A percentile compares a stretch with the other conserved stretches of the same genome.
These are phyloP conservation scores for Calidris pygmaea DNA, from an alignment of 2,113 vertebrate species.

Conservation along the genomic window DNA sequence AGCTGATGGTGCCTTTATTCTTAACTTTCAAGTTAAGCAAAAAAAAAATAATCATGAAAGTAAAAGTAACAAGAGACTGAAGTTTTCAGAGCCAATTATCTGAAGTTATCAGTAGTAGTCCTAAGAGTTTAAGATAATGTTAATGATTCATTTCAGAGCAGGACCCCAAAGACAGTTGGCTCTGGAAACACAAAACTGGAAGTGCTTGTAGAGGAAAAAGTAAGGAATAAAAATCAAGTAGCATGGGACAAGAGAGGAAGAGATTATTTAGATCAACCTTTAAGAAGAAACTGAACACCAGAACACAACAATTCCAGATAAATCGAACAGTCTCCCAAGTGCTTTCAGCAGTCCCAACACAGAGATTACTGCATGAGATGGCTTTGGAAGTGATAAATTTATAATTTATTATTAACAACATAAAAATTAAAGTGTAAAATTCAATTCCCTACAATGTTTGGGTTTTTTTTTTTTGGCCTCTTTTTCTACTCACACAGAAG, in stretches of 20 bases:
- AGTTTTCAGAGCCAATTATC: background rate
- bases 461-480: too few relatives aligned
- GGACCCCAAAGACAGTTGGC: background rate
- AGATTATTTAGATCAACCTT: slow-evolving; percentile 35
- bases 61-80: background rate
- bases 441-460: background rate
- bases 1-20: background rate
- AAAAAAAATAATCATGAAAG: background rate
- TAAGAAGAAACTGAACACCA: background rate
- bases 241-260: background rate
- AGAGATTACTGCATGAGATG: background rate
- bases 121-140: background rate
- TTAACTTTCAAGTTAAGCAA: background rate
- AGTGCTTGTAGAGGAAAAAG: background rate
- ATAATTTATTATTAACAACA: too few relatives aligned
- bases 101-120: background rate
- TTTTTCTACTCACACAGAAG: background rate
- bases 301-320: background rate
- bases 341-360: background rate
- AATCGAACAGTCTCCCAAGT: background rate
- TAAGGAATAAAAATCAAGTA: background rate
- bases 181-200: background rate
- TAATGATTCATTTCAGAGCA: background rate
- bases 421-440: background rate
- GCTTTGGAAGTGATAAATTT: background rate